A percentile compares a stretch with the other conserved stretches of the same genome.
phyloP scores from a whole-genome alignment of 2,888 invertebrate genomes.

The Helicoverpa assulta region DNA sequence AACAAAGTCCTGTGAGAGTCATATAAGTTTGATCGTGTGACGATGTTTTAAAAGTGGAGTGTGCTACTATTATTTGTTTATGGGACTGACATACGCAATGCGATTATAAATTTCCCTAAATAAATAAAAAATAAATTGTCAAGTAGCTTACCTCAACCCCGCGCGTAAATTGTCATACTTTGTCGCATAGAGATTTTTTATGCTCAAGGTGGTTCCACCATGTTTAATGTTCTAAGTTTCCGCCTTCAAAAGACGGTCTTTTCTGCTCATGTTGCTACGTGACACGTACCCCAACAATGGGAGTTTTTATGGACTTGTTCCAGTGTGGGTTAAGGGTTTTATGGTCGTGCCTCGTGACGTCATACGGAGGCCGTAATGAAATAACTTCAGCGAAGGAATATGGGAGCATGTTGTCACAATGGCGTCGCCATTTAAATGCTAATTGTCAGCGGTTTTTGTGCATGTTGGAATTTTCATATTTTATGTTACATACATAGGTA shows the following conservation, averaged over 20 bases:
- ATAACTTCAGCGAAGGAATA: conserved; percentile 40
- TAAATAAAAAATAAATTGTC: no score
- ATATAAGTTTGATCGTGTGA: no score
- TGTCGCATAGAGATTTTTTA: no score
- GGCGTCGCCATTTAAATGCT: conserved; percentile 8
- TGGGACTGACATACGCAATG: no score
- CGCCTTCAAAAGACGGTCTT: conserved; percentile 7
- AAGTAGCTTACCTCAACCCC: no score
- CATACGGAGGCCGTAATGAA: conserved; percentile 44
- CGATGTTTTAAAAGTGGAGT: no score
- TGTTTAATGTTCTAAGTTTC: no score
- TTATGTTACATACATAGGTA: not conserved
- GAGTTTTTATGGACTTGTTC: conserved; percentile 50
- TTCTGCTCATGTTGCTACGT: conserved; percentile 52
- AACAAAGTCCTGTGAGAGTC: no score
- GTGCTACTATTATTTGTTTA: no score
- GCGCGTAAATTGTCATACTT: no score
- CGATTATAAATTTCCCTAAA: no score
- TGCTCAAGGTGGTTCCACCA: no score
- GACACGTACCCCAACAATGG: conserved; percentile 39
- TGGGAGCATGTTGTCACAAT: conserved; percentile 28
- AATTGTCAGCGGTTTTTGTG: conserved; percentile 1
- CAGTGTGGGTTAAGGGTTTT: conserved; percentile 47
- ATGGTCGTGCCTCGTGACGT: conserved; percentile 29
- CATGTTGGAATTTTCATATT: not conserved